phyloP scores from a whole-genome alignment of 2,888 invertebrate species.

The Pseudococcus longispinus region DNA sequence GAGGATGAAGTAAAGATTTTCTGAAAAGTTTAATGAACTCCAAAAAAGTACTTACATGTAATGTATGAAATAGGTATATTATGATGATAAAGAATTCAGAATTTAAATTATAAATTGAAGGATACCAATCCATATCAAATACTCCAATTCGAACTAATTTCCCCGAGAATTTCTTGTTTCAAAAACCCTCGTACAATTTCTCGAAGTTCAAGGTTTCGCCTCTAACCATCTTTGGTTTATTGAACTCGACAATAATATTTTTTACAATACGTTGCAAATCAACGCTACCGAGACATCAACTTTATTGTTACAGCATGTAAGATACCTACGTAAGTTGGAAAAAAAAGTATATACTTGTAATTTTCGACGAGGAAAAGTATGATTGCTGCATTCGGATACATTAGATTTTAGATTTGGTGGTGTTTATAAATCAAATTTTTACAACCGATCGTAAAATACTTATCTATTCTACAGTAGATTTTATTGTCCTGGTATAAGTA shows the following conservation, averaged over 20 bases:
- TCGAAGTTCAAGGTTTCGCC: background rate
- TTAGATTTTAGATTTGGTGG: slow-evolving; percentile 1
- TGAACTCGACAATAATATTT: background rate
- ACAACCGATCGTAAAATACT: slow-evolving; percentile 24
- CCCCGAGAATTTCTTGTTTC: no score
- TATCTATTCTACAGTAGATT: background rate
- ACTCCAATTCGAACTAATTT: no score
- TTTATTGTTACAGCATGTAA: background rate
- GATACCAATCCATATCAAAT: no score
- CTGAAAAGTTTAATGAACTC: no score
- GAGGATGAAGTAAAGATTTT: no score
- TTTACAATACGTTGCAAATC: background rate
- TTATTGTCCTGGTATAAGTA: background rate
- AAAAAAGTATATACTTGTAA: background rate
- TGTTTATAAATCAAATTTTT: slow-evolving; percentile 40
- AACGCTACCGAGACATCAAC: background rate
- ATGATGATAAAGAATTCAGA: no score
- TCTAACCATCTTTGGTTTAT: background rate
- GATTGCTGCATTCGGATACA: background rate
- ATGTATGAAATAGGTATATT: no score
- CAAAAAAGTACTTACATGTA: no score
- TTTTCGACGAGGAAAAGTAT: background rate
- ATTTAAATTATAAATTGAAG: no score
- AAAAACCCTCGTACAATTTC: background rate
- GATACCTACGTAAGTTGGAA: background rate